Conservation (phyloP, 2,797 vertebrate species). For the Kryptolebias ocellatus region DNA sequence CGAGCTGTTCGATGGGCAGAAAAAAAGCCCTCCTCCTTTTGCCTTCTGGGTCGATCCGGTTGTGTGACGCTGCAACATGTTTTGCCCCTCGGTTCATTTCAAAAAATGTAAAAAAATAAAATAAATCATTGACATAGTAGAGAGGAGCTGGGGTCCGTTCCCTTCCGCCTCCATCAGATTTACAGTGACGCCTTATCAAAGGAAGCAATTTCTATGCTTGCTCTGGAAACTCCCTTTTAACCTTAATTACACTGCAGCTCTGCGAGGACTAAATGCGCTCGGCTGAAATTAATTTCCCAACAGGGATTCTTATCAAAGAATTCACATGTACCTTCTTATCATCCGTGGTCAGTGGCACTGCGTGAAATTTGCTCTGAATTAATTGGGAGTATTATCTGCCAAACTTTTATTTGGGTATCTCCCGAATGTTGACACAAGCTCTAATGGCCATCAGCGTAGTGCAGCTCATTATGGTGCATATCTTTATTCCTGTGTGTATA, state of each 20-base stretch:
- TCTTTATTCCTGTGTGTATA: conserved; percentile 45
- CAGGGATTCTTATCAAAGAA: conserved; percentile 63
- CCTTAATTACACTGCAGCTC: conserved; percentile 63
- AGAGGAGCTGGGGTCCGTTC: background rate
- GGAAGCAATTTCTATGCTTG: conserved; percentile 50
- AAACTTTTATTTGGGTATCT: conserved; percentile 63
- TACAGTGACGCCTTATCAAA: conserved; percentile 53
- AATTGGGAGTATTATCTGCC: conserved; percentile 55
- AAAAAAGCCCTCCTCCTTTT: conserved; percentile 12
- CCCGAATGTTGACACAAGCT: conserved; percentile 59
- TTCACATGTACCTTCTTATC: conserved; percentile 62
- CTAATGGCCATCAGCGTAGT: conserved; percentile 62
- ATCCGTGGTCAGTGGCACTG: conserved; percentile 50
- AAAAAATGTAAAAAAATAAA: background rate
- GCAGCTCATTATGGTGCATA: conserved; percentile 52
- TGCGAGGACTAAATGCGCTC: conserved; percentile 56
- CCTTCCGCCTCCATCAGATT: conserved; percentile 32
- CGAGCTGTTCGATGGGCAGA: conserved; percentile 10
- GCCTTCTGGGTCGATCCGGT: conserved; percentile 20
- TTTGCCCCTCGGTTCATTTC: conserved; percentile 13
- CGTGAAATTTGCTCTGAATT: conserved; percentile 52
- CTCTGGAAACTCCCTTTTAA: conserved; percentile 63
- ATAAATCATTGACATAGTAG: background rate
- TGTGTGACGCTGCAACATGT: background rate
- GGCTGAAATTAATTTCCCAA: conserved; percentile 68